Percentiles rank a stretch among this genome's conserved stretches.
These are phyloP conservation scores for Pygoscelis adeliae DNA, from an alignment of 2,113 vertebrate species.

Conservation along the genomic window DNA sequence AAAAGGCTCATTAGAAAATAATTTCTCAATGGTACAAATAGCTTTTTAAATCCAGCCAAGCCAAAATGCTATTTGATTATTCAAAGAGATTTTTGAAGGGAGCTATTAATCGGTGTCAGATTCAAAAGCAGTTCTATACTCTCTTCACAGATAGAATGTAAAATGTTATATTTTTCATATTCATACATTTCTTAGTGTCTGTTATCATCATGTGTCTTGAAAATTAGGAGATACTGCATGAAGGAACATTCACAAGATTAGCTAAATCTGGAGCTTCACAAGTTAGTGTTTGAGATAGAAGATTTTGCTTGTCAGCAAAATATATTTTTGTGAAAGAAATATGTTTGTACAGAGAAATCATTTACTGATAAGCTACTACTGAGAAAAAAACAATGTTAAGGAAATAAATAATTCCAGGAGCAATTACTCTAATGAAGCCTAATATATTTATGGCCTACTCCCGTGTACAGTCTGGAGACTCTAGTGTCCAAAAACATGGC, in stretches of 20 bases:
- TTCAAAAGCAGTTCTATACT: conserved; percentile 4
- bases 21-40: conserved; percentile 10
- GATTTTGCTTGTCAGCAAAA: background rate
- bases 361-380: background rate
- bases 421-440: background rate
- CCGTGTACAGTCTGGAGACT: background rate
- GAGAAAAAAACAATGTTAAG: background rate
- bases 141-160: background rate
- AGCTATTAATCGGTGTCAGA: background rate
- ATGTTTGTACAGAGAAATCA: background rate
- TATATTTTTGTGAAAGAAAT: background rate
- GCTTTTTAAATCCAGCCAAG: conserved; percentile 2
- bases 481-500: background rate
- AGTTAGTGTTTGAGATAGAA: background rate
- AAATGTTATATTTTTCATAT: conserved; percentile 11
- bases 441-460: background rate
- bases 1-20: background rate
- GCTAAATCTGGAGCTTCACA: background rate
- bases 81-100: conserved; percentile 41
- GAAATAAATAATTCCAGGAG: background rate
- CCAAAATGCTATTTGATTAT: conserved; percentile 26
- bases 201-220: background rate
- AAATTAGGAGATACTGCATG: background rate
- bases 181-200: background rate
- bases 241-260: background rate